These are phyloP conservation scores for Parasteatoda tepidariorum DNA, from an alignment of 1,140 invertebrate genomes.

Conservation along the genomic window DNA sequence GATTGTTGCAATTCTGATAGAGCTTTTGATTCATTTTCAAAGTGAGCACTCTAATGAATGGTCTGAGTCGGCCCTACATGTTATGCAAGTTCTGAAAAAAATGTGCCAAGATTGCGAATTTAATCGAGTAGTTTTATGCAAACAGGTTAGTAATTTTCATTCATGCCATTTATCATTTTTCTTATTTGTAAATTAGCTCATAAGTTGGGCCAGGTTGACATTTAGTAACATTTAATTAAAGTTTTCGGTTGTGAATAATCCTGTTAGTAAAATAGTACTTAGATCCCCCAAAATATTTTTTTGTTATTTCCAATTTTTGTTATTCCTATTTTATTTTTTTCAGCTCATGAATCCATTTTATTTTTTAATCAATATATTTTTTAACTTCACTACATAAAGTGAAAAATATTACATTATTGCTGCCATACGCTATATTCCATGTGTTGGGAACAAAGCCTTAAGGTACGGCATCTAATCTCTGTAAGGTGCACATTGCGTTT, in stretches of 20 bases:
- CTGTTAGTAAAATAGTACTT: not conserved
- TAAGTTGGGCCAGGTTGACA: not conserved
- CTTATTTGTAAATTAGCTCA: not conserved
- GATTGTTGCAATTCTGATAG: constrained; percentile 42
- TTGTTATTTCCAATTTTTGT: not conserved
- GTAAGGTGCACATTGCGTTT: too few relatives aligned
- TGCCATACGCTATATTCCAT: too few relatives aligned
- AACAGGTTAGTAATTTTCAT: too few relatives aligned
- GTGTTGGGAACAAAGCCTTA: too few relatives aligned
- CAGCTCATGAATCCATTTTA: not conserved
- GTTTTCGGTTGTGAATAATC: not conserved
- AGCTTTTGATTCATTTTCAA: constrained; percentile 33
- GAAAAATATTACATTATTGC: too few relatives aligned
- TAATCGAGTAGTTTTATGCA: constrained; percentile 26
- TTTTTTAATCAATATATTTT: not conserved
- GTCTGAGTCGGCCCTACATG: constrained; percentile 7
- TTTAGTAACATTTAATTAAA: not conserved
- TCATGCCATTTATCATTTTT: not conserved
- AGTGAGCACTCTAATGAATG: not conserved
- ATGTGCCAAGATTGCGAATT: constrained; percentile 51
- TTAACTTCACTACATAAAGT: too few relatives aligned
- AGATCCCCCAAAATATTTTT: not conserved
- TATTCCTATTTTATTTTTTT: not conserved
- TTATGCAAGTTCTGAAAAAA: constrained; percentile 29
- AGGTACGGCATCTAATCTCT: too few relatives aligned